Evolutionary conservation across 2,888 invertebrate genomes (phyloP).

Genomic region (Nomada ruficornis): DNA sequence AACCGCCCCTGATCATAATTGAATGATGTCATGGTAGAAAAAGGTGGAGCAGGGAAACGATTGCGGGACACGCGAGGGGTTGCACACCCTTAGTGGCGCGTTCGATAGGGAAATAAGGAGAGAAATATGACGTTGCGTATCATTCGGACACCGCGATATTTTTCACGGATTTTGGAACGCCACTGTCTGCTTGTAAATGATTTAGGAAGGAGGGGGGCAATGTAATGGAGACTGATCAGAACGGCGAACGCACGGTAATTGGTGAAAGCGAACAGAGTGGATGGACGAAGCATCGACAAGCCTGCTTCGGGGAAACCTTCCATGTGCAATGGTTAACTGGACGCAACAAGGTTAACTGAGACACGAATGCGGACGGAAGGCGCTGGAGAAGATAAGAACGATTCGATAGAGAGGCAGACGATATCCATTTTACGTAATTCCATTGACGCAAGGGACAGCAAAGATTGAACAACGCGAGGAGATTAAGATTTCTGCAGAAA

Average conservation of each 20-base stretch:
- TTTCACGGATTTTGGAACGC: too few species aligned
- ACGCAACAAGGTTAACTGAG: constrained; percentile 60
- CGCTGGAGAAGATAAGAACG: constrained; percentile 57
- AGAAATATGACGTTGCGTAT: background rate
- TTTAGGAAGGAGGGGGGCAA: too few species aligned
- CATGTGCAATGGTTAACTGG: background rate
- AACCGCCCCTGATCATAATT: constrained; percentile 47
- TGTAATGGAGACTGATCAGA: too few species aligned
- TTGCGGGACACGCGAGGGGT: constrained; percentile 57
- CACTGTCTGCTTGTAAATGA: too few species aligned
- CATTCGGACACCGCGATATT: background rate
- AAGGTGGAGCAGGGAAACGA: constrained; percentile 52
- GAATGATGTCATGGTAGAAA: constrained; percentile 46
- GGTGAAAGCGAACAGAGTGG: too few species aligned
- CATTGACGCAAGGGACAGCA: too few species aligned
- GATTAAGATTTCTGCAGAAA: too few species aligned
- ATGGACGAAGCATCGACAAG: constrained; percentile 19
- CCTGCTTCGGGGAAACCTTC: constrained; percentile 39
- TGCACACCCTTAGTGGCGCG: constrained; percentile 27
- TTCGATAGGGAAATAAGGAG: constrained; percentile 16
- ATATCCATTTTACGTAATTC: constrained; percentile 70
- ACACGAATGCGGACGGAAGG: constrained; percentile 29
- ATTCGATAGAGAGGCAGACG: constrained; percentile 71
- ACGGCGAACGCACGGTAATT: too few species aligned
- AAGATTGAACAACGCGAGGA: too few species aligned